These are phyloP conservation scores for Macropus fuliginosus DNA, from an alignment of 2,797 vertebrate genomes.

Conservation along the genomic window DNA sequence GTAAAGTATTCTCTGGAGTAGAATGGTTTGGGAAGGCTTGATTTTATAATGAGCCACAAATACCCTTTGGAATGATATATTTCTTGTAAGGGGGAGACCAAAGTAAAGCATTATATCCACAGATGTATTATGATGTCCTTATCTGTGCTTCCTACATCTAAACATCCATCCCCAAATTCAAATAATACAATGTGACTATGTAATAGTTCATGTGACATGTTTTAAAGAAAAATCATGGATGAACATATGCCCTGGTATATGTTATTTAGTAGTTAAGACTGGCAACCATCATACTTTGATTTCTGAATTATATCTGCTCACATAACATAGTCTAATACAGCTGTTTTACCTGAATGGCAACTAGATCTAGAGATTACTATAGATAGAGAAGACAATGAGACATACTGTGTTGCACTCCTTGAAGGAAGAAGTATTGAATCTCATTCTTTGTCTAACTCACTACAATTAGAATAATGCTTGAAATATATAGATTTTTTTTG, in stretches of 20 bases:
- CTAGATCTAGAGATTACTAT: not conserved
- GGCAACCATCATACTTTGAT: not conserved
- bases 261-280: not conserved
- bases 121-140: not conserved
- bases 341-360: not conserved
- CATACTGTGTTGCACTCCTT: not conserved
- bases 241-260: not conserved
- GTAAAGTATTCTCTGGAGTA: not conserved
- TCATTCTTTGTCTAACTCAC: not conserved
- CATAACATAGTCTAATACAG: not conserved
- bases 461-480: not conserved
- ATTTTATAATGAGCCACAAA: not conserved
- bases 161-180: not conserved
- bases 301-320: not conserved
- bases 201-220: not conserved
- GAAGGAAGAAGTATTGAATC: not conserved
- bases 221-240: not conserved
- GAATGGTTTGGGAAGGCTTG: not conserved
- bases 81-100: not conserved
- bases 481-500: not conserved
- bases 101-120: not conserved
- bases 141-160: not conserved
- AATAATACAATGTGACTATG: not conserved
- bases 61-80: not conserved
- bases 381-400: not conserved